These are phyloP conservation scores for Spodoptera littoralis DNA, from an alignment of 2,888 invertebrate species.

Conservation along the genomic window DNA sequence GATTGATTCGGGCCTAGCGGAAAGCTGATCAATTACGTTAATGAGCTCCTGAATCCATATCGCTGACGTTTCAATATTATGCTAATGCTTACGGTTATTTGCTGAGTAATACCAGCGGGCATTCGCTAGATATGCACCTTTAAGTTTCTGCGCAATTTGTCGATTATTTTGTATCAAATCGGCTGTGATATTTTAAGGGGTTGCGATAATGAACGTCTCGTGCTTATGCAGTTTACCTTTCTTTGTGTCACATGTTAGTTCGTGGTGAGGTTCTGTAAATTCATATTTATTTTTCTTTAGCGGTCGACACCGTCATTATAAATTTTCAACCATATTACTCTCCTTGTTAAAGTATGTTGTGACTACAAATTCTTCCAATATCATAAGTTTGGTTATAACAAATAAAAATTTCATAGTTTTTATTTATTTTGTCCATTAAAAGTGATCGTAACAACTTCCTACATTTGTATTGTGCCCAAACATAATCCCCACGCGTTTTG, in stretches of 20 bases:
- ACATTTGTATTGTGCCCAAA: background rate
- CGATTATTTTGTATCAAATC: conserved; percentile 61
- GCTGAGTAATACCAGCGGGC: conserved; percentile 64
- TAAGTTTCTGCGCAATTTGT: conserved; percentile 59
- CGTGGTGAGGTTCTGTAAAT: conserved; percentile 1
- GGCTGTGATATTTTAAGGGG: conserved; percentile 61
- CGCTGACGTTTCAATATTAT: conserved; percentile 85
- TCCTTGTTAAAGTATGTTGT: too few species aligned
- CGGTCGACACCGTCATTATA: background rate
- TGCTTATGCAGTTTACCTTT: conserved; percentile 41
- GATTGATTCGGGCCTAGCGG: conserved; percentile 82
- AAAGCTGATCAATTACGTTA: conserved; percentile 88
- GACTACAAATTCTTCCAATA: too few species aligned
- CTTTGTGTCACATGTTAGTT: conserved; percentile 39
- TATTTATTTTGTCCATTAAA: too few species aligned
- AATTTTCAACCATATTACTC: too few species aligned
- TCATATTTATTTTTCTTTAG: conserved; percentile 8
- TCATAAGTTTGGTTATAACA: too few species aligned
- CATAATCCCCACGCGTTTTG: background rate
- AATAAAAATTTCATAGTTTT: too few species aligned
- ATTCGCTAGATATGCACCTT: conserved; percentile 61
- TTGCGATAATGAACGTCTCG: conserved; percentile 50
- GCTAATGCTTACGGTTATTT: conserved; percentile 81
- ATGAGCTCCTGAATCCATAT: conserved; percentile 85
- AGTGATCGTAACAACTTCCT: too few species aligned